Evolutionary conservation across 2,113 vertebrate genomes (phyloP).

Genomic region (Antigone vipio): DNA sequence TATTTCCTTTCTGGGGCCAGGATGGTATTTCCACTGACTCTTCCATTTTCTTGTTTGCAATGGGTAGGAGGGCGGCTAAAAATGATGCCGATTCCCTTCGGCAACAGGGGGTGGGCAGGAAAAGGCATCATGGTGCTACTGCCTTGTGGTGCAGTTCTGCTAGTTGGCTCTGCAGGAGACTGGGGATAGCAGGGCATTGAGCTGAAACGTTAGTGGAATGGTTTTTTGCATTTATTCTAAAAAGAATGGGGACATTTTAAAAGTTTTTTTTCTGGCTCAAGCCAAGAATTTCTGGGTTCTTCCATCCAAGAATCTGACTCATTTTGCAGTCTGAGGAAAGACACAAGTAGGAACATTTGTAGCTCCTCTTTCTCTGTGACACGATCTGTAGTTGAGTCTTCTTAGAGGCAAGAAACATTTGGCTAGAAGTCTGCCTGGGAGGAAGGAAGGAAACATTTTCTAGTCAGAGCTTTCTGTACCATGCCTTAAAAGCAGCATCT

Average conservation of each 20-base stretch:
- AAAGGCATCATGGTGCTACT: neutral
- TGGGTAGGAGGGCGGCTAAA: neutral
- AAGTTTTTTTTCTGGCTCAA: neutral
- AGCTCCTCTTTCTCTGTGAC: neutral
- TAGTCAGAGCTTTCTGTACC: neutral
- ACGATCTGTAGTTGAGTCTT: neutral
- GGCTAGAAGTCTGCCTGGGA: neutral
- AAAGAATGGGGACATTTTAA: neutral
- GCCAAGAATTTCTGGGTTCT: neutral
- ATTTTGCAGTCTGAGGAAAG: neutral
- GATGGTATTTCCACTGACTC: neutral
- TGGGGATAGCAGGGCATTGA: neutral
- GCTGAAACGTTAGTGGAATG: neutral
- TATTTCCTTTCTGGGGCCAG: neutral
- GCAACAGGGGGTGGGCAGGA: neutral
- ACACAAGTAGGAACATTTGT: neutral
- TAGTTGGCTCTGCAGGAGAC: neutral
- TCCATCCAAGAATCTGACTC: constrained; percentile 10
- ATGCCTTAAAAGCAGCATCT: neutral
- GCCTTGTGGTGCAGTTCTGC: neutral
- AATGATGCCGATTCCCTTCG: neutral
- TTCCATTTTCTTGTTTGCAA: neutral
- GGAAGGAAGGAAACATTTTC: neutral
- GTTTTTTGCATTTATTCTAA: neutral
- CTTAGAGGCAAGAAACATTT: neutral